These are phyloP conservation scores for Pandion haliaetus DNA, from an alignment of 2,113 vertebrate genomes.

Conservation along the genomic window DNA sequence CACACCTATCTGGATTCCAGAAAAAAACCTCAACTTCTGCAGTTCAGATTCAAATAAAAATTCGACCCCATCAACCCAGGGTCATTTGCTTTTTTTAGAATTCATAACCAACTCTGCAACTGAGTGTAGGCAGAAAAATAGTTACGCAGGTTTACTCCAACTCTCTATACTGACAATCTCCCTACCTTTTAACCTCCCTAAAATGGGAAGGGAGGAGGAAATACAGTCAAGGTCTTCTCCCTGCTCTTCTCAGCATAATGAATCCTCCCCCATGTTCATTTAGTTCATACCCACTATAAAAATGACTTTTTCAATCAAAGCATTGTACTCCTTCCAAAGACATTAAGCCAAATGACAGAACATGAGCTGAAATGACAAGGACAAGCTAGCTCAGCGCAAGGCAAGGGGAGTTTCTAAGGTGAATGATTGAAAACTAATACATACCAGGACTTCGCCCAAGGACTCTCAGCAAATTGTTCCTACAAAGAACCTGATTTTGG, in stretches of 20 bases:
- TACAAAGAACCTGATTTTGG: neutral
- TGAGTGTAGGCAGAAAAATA: neutral
- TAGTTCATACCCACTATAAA: conserved; percentile 49
- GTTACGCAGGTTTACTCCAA: neutral
- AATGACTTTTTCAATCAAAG: conserved; percentile 64
- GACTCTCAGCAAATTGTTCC: neutral
- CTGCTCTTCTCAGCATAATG: conserved; percentile 26
- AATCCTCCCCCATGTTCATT: conserved; percentile 57
- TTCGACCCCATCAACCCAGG: neutral
- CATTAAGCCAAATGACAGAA: conserved; percentile 56
- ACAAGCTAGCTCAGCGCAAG: conserved; percentile 26
- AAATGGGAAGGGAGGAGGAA: conserved; percentile 3
- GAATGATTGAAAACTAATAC: neutral
- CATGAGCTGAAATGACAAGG: conserved; percentile 53
- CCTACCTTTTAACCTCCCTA: conserved; percentile 25
- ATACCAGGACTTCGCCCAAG: neutral
- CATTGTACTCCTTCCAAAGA: conserved; percentile 61
- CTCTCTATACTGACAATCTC: neutral
- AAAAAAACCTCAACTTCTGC: neutral
- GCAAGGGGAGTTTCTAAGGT: conserved; percentile 15
- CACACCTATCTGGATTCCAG: neutral
- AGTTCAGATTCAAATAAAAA: neutral
- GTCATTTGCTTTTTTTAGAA: neutral
- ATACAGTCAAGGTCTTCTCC: conserved; percentile 47
- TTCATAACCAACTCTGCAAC: neutral